Base-by-base conservation (phyloP, 2,113 vertebrate genomes). In the Zapornia atra region DNA sequence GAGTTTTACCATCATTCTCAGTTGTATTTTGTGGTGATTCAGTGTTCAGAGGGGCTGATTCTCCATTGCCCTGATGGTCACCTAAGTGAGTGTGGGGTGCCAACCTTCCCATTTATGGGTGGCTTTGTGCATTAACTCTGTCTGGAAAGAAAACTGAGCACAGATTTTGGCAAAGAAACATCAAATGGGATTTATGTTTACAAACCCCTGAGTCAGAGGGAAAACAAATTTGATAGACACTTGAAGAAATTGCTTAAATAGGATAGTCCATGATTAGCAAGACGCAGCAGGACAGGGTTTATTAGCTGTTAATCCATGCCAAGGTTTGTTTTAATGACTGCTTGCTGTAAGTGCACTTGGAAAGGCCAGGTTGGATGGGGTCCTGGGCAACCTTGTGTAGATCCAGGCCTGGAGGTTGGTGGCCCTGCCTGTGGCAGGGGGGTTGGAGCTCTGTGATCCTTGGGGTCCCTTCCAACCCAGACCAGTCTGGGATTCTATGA, bases 191-290 rank as follows among this genome's bases (percentile, higher is more conserved):
- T 89, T 92, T 75, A 22, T 66, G 56, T 92, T 96, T 94, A 59
- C 61, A 82, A 95, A 85, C 65, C 34, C 44, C 18, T 28, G 76
- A 80, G 85, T 75, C 92, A 40, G 50, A 92, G 54, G 31, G 76
- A 85, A n/a, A 71, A 71, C 9, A 5, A 42, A 46, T 92, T 83
- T 95, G 88, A 97, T 24, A 71, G 90, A 69, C 79, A 84, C 33
- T 54, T 94, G 38, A 85, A 73, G 84, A 96, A 95, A 96, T 92
- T 93, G 83, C 78, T 93, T 91, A 95, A 92, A 96, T 95, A 72
- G 71, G 80, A 12, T 36, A 40, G 86, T 44, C 82, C 48, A 29
- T 54, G 90, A 73, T 96, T 86, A 97, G 81, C 85, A 94, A 83
- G 79, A 63, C 38, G 44, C 18, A 77, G 75, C 75, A 93, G 78